Evolutionary conservation across 1,140 invertebrate genomes (phyloP).

Genomic region (Lepidurus couesii): DNA sequence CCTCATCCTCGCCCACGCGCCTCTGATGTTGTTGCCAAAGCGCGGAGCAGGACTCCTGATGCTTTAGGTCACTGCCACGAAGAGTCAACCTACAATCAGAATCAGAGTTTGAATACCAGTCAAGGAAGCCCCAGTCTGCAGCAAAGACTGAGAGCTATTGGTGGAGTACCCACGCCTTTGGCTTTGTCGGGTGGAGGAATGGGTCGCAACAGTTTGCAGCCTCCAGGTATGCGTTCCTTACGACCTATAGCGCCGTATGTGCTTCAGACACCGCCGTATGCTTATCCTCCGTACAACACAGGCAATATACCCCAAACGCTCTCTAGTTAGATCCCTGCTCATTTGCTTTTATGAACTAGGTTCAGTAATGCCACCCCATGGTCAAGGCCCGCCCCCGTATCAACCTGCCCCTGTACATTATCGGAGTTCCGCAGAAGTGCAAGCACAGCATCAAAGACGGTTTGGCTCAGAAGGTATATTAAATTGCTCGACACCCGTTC

Average conservation of each 20-base stretch:
- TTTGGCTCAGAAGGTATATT: conserved; percentile 32
- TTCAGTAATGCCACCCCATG: conserved; percentile 41
- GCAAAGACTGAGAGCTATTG: conserved; percentile 78
- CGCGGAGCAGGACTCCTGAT: neutral
- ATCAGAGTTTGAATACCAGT: neutral
- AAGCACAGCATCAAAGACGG: conserved; percentile 31
- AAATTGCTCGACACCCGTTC: conserved; percentile 26
- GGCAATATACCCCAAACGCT: conserved; percentile 10
- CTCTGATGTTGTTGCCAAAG: neutral
- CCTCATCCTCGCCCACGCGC: neutral
- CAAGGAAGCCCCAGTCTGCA: conserved; percentile 70
- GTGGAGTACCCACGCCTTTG: conserved; percentile 73
- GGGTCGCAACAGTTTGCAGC: conserved; percentile 45
- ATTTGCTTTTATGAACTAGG: neutral
- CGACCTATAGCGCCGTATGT: conserved; percentile 8
- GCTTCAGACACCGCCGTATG: conserved; percentile 23
- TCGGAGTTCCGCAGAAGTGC: neutral
- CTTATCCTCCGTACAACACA: conserved; percentile 28
- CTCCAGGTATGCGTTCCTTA: conserved; percentile 1
- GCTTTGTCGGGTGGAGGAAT: conserved; percentile 75
- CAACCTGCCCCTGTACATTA: conserved; percentile 7
- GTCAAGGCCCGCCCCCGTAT: neutral
- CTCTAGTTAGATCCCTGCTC: neutral
- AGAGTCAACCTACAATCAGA: neutral
- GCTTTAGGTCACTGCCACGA: neutral